Base-by-base conservation (phyloP, 1,140 invertebrate genomes). In the Ips typographus region DNA sequence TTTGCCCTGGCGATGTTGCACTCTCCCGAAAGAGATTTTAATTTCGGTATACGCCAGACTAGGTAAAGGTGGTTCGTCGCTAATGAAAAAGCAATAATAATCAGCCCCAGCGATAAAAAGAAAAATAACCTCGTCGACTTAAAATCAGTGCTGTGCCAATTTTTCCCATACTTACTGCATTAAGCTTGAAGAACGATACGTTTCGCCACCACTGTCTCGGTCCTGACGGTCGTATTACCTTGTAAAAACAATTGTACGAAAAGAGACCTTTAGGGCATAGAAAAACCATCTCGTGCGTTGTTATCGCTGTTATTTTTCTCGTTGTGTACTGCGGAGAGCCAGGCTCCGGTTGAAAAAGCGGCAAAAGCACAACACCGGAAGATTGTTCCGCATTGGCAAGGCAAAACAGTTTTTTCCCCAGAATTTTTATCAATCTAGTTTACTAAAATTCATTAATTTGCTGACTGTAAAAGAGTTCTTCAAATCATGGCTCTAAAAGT, bases 61-160 rank as follows among this genome's bases (percentile, higher is more conserved):
- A 40, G 55, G 40, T 55, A 57, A 60, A 68, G 66, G 66, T 68
- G 59, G 66, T 43, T 68, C 66, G 66, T 68, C 66, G 66, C 59
- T 68, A 68, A 68, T 68, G 66, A 58, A 68, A 68, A 62, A 68
- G 66, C 66, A 68, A 68, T 68, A 68, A 68, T 68, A 68, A 68
- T 22, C 22, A 22, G 56, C 66, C 66, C 56, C 51, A 42, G 57
- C 58, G 51, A 53, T 68, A 68, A 61, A 68, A 62, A 37, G 66
- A 61, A 68, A 68, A 68, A 61, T 43, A 68, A 68, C 58, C 22
- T 22, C 22, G 22, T 37, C 66, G 66, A 68, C 66, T 68, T 68
- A 42, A 62, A 44, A 42, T 22, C 66, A 68, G 51, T 36, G 52
- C 55, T 51, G 66, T 58, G 40, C 40, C 59, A 22, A 22, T 22